A percentile compares a stretch with the other conserved stretches of the same genome.
Conservation (phyloP, 2,797 vertebrate genomes). For the Acanthurus lineatus region DNA sequence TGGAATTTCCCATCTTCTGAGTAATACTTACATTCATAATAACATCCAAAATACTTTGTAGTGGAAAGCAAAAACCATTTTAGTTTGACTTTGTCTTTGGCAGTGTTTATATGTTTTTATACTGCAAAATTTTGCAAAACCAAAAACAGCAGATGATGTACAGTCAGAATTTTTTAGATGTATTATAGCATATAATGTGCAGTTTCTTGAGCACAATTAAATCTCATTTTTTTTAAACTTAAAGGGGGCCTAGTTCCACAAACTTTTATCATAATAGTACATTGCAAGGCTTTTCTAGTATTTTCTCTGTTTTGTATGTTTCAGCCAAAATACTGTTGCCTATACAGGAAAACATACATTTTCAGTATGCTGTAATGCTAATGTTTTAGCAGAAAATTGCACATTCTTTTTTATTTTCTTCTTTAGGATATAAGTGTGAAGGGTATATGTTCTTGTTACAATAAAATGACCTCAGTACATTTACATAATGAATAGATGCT, state of each 20-base stretch:
- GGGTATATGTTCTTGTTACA: slow-evolving; percentile 48
- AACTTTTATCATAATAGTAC: slow-evolving; percentile 37
- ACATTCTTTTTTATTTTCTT: slow-evolving; percentile 62
- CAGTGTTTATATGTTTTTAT: slow-evolving; percentile 72
- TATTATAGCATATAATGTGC: slow-evolving; percentile 46
- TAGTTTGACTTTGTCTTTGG: slow-evolving; percentile 44
- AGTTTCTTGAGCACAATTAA: slow-evolving; percentile 50
- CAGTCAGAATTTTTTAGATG: slow-evolving; percentile 52
- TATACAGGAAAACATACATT: slow-evolving; percentile 31
- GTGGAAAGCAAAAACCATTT: slow-evolving; percentile 30
- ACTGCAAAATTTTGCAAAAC: slow-evolving; percentile 59
- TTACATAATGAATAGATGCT: slow-evolving; percentile 50
- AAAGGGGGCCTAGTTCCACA: slow-evolving; percentile 17
- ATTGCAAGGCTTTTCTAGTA: slow-evolving; percentile 55
- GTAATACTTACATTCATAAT: slow-evolving; percentile 57
- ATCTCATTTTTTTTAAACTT: slow-evolving; percentile 38
- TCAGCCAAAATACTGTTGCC: slow-evolving; percentile 64
- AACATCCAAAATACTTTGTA: slow-evolving; percentile 39
- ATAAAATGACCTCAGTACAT: slow-evolving; percentile 52
- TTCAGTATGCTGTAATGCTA: slow-evolving; percentile 47
- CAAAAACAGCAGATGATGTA: slow-evolving; percentile 56
- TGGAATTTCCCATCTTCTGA: slow-evolving; percentile 48
- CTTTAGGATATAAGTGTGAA: slow-evolving; percentile 28
- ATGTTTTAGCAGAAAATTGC: slow-evolving; percentile 69
- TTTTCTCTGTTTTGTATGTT: slow-evolving; percentile 65